Evolutionary conservation across 2,113 vertebrate species (phyloP), one percentile per base, ranked within the genome.

Genomic region (Fulica atra): DNA sequence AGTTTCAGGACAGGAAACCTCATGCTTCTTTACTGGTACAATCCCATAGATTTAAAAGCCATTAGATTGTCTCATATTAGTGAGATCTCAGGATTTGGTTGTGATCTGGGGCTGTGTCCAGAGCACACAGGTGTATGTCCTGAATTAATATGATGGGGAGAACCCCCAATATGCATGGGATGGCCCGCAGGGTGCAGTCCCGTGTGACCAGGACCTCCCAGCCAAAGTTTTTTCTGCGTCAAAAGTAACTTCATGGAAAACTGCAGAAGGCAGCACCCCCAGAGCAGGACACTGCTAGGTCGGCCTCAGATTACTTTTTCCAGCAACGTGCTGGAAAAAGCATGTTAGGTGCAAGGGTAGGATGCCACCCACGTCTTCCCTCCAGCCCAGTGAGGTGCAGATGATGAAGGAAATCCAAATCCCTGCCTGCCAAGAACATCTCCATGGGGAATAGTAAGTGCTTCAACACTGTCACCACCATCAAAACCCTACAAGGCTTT

Each of bases 281-380:
- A 3, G 61, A 63, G 54, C 3, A 64, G 69, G 31, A 60, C 54
- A 53, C 1, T 4, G 42, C 25, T 33, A 36, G 42, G 13, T 35
- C 51, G 82, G 7, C 31, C 36, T 72, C 1, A 3, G 44, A 46
- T 20, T 86, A 10, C 16, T 50, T 17, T 26, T 72, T 63, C 50
- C 42, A 13, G 0, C 2, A 14, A 5, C 1, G 0, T 7, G 23
- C 54, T 46, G 8, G 44, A 46, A 46, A 46, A 46, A 26, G 35
- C 1, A 0, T 2, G 5, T 18, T 33, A 50, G 12, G 13, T 16
- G 20, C 36, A 24, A 20, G 0, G 4, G 7, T 46, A 29, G 56
- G 35, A 61, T 61, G 4, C 8, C 40, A 59, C 8, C 13, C 1
- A 0, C 1, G 4, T n/a, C 66, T 28, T 38, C 46, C 50, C 24